Base-by-base conservation (phyloP, 2,888 invertebrate species). In the Abrostola tripartita region DNA sequence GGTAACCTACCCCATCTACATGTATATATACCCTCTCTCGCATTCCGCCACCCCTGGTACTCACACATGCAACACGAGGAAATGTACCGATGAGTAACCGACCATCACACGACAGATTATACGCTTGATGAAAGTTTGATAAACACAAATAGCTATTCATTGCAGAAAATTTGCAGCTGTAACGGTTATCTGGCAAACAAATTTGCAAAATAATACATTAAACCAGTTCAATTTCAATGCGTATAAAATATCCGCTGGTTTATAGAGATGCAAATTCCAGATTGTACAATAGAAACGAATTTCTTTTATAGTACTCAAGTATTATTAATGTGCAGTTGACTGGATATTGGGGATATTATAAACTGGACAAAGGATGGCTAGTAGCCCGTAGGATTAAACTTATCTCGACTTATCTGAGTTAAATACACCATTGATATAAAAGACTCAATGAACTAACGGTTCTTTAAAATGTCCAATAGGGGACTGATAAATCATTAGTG, bases 151-250 rank as follows among this genome's bases (percentile, higher is more conserved):
- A 47, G 44, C 9, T 5, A 24, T 44, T 24, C 14, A 14, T 14
- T 14, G 14, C 44, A 44, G 14, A 44, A 44, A 7, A 5, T n/a
- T 7, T 9, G 44, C 44, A 47, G 14, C 14, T 47, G 44, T 12
- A 44, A 12, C 12, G 44, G 14, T 12, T n/a, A 41, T 41, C n/a
- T 41, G 41, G 41, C 41, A 6, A n/a, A 10, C 12, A 42, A 47
- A 12, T 47, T 47, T 5, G 44, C 44, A 9, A 47, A 24, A 47
- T 47, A 47, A 47, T 47, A 47, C 4, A 47, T 9, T 24, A 47
- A 47, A 47, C 44, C 14, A 47, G 44, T 47, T 42, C 14, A 47
- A 47, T 8, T 47, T 47, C 44, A 47, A 47, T 47, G 14, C 44
- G 14, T 47, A 24, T 14, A 9, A 47, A 47, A 14, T 47, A 14